A percentile compares a stretch with the other conserved stretches of the same genome.
phyloP scores from a whole-genome alignment of 1,140 invertebrate genomes.

The Drosophila triauraria region DNA sequence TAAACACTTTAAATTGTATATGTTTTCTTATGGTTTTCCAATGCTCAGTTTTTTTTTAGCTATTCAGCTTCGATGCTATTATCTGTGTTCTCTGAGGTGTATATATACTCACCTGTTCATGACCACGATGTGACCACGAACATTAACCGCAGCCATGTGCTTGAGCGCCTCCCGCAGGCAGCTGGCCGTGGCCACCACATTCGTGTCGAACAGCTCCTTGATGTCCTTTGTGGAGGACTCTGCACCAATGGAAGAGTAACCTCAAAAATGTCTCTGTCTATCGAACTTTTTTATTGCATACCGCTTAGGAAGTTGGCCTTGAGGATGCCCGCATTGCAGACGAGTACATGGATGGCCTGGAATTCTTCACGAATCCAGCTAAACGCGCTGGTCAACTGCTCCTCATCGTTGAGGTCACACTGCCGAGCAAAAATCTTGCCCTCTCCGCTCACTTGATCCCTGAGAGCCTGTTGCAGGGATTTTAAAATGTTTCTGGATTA shows the following conservation, averaged over 20 bases:
- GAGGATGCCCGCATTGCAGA: constrained; percentile 81
- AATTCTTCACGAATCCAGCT: constrained; percentile 77
- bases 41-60: too few species aligned
- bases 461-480: constrained; percentile 41
- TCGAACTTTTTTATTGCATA: background rate
- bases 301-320: constrained; percentile 80
- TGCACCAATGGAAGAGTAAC: constrained; percentile 12
- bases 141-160: constrained; percentile 85
- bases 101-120: constrained; percentile 82
- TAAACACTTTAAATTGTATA: too few species aligned
- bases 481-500: background rate
- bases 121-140: constrained; percentile 83
- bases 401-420: constrained; percentile 88
- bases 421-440: constrained; percentile 81
- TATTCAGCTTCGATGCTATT: too few species aligned
- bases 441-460: constrained; percentile 54
- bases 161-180: constrained; percentile 87
- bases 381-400: constrained; percentile 87
- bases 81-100: too few species aligned
- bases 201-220: constrained; percentile 86
- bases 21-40: too few species aligned
- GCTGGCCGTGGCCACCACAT: constrained; percentile 87
- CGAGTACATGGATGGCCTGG: constrained; percentile 66
- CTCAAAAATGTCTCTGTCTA: background rate
- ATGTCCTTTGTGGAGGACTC: constrained; percentile 76